Evolutionary conservation across 2,888 invertebrate genomes (phyloP).

Genomic region (Fragum fragum): DNA sequence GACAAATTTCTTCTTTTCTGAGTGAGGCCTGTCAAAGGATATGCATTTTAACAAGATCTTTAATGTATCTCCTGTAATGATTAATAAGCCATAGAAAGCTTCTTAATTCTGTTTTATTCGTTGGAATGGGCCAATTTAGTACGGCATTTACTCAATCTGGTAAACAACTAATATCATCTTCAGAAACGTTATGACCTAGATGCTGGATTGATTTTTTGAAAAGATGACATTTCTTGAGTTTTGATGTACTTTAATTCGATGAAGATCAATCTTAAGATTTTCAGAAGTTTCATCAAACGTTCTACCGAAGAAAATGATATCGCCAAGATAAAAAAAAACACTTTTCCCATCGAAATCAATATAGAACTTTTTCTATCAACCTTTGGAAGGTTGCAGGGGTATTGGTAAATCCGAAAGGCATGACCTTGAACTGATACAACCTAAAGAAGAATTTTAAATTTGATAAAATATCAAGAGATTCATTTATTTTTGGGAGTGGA

Average conservation of each 20-base stretch:
- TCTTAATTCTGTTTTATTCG: slow-evolving; percentile 39
- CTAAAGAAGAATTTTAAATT: slow-evolving; percentile 49
- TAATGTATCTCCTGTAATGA: too few relatives aligned
- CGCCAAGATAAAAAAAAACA: too few relatives aligned
- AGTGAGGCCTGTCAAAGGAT: slow-evolving; percentile 23
- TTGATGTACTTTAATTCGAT: slow-evolving; percentile 59
- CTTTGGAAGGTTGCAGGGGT: too few relatives aligned
- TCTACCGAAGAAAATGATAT: too few relatives aligned
- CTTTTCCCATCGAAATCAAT: too few relatives aligned
- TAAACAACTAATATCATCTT: slow-evolving; percentile 43
- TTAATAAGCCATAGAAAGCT: too few relatives aligned
- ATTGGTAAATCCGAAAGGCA: too few relatives aligned
- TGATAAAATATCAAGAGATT: slow-evolving; percentile 51
- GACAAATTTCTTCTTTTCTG: slow-evolving; percentile 12
- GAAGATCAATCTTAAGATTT: too few relatives aligned
- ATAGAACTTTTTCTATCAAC: too few relatives aligned
- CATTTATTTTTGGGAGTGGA: too few relatives aligned
- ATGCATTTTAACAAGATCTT: slow-evolving; percentile 33
- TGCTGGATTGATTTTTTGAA: slow-evolving; percentile 35
- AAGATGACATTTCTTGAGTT: slow-evolving; percentile 69
- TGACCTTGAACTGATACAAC: too few relatives aligned
- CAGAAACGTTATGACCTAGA: slow-evolving; percentile 47
- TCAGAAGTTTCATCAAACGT: too few relatives aligned
- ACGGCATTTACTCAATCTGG: slow-evolving; percentile 33
- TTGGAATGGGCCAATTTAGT: slow-evolving; percentile 38